Evolutionary conservation across 2,797 vertebrate species (phyloP).

Genomic region (Steatocranus sp.): DNA sequence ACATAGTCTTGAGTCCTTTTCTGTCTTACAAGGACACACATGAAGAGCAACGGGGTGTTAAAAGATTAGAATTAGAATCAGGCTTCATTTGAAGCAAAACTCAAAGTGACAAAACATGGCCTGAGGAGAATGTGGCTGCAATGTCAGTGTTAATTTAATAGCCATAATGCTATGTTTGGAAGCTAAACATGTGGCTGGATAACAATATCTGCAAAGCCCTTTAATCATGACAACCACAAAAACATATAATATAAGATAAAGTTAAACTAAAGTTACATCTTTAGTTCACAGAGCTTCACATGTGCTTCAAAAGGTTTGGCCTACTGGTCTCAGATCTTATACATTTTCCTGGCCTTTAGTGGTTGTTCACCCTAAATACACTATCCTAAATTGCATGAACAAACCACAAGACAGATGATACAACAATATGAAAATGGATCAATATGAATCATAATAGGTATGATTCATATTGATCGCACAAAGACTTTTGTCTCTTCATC

Average conservation of each 20-base stretch:
- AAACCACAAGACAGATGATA: neutral
- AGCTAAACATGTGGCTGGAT: neutral
- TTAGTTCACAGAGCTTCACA: neutral
- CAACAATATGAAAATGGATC: neutral
- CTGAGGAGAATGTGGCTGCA: neutral
- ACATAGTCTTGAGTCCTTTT: neutral
- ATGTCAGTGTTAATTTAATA: conserved; percentile 3
- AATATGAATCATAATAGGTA: neutral
- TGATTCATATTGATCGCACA: neutral
- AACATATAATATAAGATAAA: neutral
- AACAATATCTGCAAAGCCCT: neutral
- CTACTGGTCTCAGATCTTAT: neutral
- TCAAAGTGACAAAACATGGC: neutral
- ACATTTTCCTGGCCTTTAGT: neutral
- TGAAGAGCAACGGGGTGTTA: neutral
- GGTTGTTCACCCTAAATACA: neutral
- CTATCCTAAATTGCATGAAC: neutral
- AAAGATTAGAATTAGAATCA: neutral
- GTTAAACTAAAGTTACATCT: neutral
- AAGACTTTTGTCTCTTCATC: neutral
- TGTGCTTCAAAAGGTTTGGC: neutral
- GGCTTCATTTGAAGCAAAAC: neutral
- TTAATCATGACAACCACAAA: neutral
- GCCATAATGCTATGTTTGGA: neutral
- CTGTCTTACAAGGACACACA: neutral